A percentile compares a stretch with the other conserved stretches of the same genome.
Evolutionary conservation across 2,888 invertebrate species (phyloP).

Genomic region (Caenorhabditis drosophilae): DNA sequence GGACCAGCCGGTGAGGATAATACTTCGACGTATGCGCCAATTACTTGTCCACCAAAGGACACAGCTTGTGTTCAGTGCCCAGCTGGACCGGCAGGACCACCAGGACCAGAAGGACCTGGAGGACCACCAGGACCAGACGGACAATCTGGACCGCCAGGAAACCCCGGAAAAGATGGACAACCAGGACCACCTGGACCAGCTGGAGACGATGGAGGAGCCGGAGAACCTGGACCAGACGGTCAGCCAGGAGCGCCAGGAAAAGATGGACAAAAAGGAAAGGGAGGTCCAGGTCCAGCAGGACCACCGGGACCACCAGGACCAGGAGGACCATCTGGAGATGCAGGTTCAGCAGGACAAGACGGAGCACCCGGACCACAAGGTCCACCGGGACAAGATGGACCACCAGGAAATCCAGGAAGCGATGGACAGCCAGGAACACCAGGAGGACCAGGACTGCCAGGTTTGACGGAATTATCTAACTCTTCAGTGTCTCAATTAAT

Average conservation of each 20-base stretch:
- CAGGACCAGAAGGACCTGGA: conserved; percentile 36
- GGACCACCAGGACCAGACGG: conserved; percentile 38
- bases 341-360: conserved; percentile 29
- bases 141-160: conserved; percentile 32
- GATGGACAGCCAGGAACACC: conserved; percentile 38
- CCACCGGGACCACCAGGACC: conserved; percentile 38
- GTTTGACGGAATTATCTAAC: too few species aligned
- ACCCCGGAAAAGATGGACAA: conserved; percentile 37
- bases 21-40: conserved; percentile 32
- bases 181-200: conserved; percentile 38
- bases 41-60: conserved; percentile 41
- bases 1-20: conserved; percentile 45
- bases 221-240: conserved; percentile 34
- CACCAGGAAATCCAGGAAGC: conserved; percentile 32
- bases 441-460: conserved; percentile 41
- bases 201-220: conserved; percentile 33
- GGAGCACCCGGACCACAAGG: conserved; percentile 45
- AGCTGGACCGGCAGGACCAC: conserved; percentile 35
- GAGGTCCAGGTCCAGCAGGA: conserved; percentile 36
- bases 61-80: conserved; percentile 40
- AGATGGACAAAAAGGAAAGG: conserved; percentile 37
- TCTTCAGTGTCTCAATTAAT: too few species aligned
- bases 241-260: conserved; percentile 37
- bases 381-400: conserved; percentile 38
- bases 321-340: conserved; percentile 32